Percentiles rank a stretch among this genome's conserved stretches.
Conservation (phyloP, 2,888 invertebrate species). For the Andricus quercusramuli region DNA sequence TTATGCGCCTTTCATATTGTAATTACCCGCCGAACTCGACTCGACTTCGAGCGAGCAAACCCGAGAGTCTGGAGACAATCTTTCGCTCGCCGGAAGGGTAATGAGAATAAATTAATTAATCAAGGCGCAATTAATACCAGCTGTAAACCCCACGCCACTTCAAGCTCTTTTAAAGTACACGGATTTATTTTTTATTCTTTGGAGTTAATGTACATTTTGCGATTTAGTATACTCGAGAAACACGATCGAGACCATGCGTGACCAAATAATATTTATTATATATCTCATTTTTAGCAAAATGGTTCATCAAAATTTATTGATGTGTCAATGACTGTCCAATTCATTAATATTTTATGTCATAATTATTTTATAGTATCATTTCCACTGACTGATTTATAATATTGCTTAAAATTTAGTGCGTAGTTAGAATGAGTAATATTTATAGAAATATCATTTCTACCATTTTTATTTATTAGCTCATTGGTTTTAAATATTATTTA, state of each 20-base stretch:
- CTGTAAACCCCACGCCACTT: constrained; percentile 42
- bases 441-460: not conserved
- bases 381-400: not conserved
- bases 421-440: not conserved
- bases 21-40: constrained; percentile 77
- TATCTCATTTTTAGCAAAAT: not conserved
- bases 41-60: constrained; percentile 65
- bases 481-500: too few relatives aligned
- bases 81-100: constrained; percentile 61
- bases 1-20: constrained; percentile 78
- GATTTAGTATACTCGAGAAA: not conserved
- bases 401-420: not conserved
- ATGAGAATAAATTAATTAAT: constrained; percentile 74
- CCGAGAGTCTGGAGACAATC: constrained; percentile 56
- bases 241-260: constrained; percentile 2
- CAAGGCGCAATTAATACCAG: constrained; percentile 71
- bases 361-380: not conserved
- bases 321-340: not conserved
- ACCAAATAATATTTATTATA: not conserved
- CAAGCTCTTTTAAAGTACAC: constrained; percentile 17
- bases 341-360: not conserved
- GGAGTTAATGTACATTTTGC: constrained; percentile 1
- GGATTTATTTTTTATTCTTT: constrained; percentile 11
- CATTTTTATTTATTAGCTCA: not conserved
- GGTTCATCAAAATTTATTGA: not conserved